Conservation (phyloP, 2,797 vertebrate genomes). For the Calcarius lapponicus region DNA sequence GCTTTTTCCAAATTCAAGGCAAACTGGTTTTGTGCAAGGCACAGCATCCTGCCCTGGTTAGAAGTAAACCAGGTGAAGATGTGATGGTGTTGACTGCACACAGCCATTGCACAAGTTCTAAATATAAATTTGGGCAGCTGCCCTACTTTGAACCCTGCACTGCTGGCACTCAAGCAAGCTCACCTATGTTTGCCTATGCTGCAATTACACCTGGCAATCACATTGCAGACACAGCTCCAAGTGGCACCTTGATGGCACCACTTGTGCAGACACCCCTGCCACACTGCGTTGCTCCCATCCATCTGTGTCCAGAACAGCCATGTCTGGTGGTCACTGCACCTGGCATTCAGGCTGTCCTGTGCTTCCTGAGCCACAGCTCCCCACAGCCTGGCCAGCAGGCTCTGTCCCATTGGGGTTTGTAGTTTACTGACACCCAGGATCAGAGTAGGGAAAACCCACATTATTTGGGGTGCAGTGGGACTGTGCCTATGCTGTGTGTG, state of each 20-base stretch:
- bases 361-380: neutral
- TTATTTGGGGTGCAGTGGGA: neutral
- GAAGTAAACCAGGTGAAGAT: neutral
- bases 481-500: rapidly evolving
- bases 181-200: neutral
- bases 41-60: neutral
- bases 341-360: neutral
- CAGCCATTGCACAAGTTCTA: neutral
- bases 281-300: neutral
- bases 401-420: rapidly evolving
- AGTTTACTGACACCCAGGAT: neutral
- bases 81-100: neutral
- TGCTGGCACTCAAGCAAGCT: neutral
- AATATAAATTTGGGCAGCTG: neutral
- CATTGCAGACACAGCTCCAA: neutral
- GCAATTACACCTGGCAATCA: neutral
- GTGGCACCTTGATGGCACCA: neutral
- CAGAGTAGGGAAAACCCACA: neutral
- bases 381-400: neutral
- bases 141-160: neutral
- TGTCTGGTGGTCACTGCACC: neutral
- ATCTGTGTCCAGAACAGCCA: rapidly evolving
- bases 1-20: neutral
- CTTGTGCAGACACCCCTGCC: neutral
- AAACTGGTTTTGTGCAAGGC: neutral